These are phyloP conservation scores for Pipra filicauda DNA, from an alignment of 2,113 vertebrate genomes.

Conservation along the genomic window DNA sequence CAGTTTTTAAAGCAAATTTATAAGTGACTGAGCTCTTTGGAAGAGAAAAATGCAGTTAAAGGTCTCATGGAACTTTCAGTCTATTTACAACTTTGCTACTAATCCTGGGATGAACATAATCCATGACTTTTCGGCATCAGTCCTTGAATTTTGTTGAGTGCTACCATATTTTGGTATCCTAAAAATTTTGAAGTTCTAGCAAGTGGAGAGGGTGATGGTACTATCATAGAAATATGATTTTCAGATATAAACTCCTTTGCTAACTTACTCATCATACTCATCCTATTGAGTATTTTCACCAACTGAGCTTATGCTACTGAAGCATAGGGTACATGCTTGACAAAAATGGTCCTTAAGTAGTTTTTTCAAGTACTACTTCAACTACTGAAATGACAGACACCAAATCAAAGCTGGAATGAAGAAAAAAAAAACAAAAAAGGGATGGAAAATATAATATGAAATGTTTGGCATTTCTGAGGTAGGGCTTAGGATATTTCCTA, in stretches of 20 bases:
- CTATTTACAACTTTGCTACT: not conserved
- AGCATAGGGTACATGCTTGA: not conserved
- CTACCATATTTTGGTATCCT: not conserved
- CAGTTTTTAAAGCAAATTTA: not conserved
- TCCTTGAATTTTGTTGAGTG: not conserved
- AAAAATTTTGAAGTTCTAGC: not conserved
- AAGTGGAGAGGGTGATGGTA: not conserved
- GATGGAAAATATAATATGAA: not conserved
- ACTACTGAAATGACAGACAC: not conserved
- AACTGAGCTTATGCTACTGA: not conserved
- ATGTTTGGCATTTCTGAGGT: not conserved
- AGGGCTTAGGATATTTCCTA: not conserved
- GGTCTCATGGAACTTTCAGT: not conserved
- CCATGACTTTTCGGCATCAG: not conserved
- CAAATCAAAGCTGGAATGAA: not conserved
- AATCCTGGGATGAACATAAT: not conserved
- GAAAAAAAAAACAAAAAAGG: rapidly evolving
- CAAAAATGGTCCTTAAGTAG: not conserved
- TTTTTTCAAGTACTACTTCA: not conserved
- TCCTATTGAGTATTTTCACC: not conserved
- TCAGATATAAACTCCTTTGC: not conserved
- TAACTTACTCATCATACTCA: not conserved
- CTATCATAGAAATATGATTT: not conserved
- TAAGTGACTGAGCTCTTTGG: not conserved
- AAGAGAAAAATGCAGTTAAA: not conserved